A percentile compares a stretch with the other conserved stretches of the same genome.
Evolutionary conservation across 2,797 vertebrate species (phyloP).

Genomic region (Brotula barbata): DNA sequence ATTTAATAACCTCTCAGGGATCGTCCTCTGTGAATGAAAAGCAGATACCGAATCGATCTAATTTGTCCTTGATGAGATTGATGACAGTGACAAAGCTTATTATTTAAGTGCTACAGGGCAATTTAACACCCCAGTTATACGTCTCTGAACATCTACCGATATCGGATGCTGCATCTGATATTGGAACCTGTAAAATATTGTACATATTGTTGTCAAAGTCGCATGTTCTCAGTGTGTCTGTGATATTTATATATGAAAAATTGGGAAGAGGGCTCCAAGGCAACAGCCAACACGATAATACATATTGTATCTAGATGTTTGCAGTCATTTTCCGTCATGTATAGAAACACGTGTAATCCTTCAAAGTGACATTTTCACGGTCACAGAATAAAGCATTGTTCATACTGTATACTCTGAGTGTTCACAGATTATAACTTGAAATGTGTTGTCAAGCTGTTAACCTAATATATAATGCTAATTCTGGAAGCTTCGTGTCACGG

Average conservation of each 20-base stretch:
- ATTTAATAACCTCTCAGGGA: conserved; percentile 53
- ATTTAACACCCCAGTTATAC: background rate
- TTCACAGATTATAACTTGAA: no score
- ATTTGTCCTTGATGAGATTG: conserved; percentile 14
- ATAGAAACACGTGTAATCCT: no score
- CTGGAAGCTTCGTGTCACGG: no score
- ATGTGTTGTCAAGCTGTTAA: no score
- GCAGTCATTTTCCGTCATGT: no score
- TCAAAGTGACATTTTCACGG: no score
- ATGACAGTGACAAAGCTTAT: conserved; percentile 1
- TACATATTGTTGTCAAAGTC: background rate
- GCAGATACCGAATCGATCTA: conserved; percentile 4
- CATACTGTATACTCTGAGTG: no score
- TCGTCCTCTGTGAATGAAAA: conserved; percentile 23
- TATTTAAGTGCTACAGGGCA: background rate
- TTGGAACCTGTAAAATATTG: background rate
- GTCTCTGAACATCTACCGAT: background rate
- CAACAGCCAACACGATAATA: conserved; percentile 27
- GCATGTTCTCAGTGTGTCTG: conserved; percentile 22
- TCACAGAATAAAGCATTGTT: no score
- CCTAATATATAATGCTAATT: no score
- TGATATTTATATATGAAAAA: conserved; percentile 25
- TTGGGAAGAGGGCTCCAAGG: conserved; percentile 53
- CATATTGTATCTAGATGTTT: background rate
- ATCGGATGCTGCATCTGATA: background rate